Conservation (phyloP, 1,140 invertebrate species). For the Tachypleus tridentatus region DNA sequence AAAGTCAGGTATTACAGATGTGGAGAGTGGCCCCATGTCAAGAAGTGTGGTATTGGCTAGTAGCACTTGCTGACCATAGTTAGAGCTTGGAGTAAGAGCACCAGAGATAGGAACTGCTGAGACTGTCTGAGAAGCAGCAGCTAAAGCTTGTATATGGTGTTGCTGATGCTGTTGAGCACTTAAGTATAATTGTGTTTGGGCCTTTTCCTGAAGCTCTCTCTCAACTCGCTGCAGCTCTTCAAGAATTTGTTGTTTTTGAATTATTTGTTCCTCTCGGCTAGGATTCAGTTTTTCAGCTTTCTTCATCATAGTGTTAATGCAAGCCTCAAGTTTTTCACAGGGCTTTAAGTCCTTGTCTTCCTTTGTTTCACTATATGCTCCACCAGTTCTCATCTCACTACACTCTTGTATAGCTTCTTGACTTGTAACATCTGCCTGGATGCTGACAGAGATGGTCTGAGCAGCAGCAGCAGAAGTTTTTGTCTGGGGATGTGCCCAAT, state of each 20-base stretch:
- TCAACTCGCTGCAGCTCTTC: conserved; percentile 66
- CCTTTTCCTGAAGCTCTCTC: conserved; percentile 54
- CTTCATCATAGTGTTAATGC: conserved; percentile 36
- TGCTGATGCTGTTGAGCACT: conserved; percentile 28
- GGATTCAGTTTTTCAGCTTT: conserved; percentile 31
- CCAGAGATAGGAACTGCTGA: conserved; percentile 7
- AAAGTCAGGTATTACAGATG: conserved; percentile 9
- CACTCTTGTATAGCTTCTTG: background rate
- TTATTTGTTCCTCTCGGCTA: conserved; percentile 49
- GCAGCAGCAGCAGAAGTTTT: conserved; percentile 16
- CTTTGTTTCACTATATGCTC: conserved; percentile 13
- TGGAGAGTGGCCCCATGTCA: conserved; percentile 12
- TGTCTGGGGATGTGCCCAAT: conserved; percentile 1
- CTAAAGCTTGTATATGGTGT: conserved; percentile 27
- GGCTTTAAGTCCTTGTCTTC: conserved; percentile 29
- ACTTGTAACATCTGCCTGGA: conserved; percentile 11
- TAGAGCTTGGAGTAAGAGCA: background rate
- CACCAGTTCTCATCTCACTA: conserved; percentile 9
- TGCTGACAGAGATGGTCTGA: conserved; percentile 10
- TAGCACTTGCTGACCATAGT: conserved; percentile 12
- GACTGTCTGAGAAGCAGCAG: conserved; percentile 33
- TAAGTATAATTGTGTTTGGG: conserved; percentile 13
- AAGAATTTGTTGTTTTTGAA: conserved; percentile 60
- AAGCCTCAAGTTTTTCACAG: conserved; percentile 32
- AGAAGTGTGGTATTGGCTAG: conserved; percentile 14